Evolutionary conservation across 2,113 vertebrate genomes (phyloP).

Genomic region (Mormoops blainvillei): DNA sequence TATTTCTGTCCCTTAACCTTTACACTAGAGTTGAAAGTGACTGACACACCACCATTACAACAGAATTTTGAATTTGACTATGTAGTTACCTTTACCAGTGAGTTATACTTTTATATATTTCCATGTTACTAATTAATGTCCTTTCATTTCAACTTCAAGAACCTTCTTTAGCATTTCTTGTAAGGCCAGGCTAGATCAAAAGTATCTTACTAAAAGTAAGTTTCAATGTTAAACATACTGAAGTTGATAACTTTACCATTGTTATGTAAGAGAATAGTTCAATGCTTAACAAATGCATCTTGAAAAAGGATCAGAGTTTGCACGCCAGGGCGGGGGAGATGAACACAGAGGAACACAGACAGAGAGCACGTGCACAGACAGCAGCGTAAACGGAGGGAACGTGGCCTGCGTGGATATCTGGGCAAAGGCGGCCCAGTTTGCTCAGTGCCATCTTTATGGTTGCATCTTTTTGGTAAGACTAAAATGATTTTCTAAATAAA

Average conservation of each 20-base stretch:
- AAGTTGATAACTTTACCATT: neutral
- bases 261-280: neutral
- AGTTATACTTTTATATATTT: neutral
- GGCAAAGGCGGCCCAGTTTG: neutral
- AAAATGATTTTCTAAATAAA: neutral
- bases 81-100: neutral
- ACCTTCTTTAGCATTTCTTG: neutral
- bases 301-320: too few relatives aligned
- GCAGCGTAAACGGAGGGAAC: neutral
- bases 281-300: neutral
- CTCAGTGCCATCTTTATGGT: neutral
- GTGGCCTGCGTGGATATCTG: neutral
- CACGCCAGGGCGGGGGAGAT: too few relatives aligned
- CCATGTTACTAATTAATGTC: neutral
- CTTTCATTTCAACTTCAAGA: neutral
- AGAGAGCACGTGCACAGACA: neutral
- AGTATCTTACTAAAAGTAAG: neutral
- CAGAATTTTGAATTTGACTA: neutral
- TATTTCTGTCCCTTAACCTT: too few relatives aligned
- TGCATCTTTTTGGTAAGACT: neutral
- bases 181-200: neutral
- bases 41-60: neutral
- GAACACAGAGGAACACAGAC: too few relatives aligned
- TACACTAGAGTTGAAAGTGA: neutral
- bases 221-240: neutral